These are phyloP conservation scores for Callinectes sapidus DNA, from an alignment of 2,888 invertebrate genomes.

Conservation along the genomic window DNA sequence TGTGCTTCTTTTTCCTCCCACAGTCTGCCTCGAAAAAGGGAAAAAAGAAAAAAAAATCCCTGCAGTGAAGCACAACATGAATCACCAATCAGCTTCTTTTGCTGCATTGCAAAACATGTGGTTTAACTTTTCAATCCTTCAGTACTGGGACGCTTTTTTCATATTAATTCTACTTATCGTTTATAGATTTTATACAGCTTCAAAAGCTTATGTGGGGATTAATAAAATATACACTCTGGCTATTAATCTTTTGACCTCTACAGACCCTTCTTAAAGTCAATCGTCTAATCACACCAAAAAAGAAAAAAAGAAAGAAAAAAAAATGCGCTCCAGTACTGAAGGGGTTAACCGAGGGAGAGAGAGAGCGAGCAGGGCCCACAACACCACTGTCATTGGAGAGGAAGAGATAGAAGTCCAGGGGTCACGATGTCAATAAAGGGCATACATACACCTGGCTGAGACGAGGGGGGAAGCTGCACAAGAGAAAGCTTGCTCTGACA, in stretches of 20 bases:
- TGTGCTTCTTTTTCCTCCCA: background rate
- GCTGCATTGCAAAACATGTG: background rate
- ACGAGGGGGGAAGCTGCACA: constrained; percentile 67
- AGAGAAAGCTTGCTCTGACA: constrained; percentile 64
- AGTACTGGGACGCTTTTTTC: no score
- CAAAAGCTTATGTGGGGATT: no score
- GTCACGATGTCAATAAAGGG: constrained; percentile 26
- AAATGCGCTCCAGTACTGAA: no score
- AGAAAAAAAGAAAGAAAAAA: no score
- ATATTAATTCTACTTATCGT: no score
- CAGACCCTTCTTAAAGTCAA: no score
- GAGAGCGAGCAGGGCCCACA: background rate
- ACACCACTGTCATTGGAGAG: background rate
- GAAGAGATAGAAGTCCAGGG: background rate
- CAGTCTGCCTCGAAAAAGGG: background rate
- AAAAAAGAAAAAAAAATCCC: no score
- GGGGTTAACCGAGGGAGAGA: background rate
- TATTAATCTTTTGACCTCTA: no score
- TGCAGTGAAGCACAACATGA: background rate
- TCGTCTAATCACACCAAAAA: no score
- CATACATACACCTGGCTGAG: constrained; percentile 64
- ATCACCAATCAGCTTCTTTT: background rate
- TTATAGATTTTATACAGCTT: no score
- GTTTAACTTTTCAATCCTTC: no score
- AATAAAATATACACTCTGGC: no score